These are phyloP conservation scores for Setipinna tenuifilis DNA, from an alignment of 2,797 vertebrate genomes.

Conservation along the genomic window DNA sequence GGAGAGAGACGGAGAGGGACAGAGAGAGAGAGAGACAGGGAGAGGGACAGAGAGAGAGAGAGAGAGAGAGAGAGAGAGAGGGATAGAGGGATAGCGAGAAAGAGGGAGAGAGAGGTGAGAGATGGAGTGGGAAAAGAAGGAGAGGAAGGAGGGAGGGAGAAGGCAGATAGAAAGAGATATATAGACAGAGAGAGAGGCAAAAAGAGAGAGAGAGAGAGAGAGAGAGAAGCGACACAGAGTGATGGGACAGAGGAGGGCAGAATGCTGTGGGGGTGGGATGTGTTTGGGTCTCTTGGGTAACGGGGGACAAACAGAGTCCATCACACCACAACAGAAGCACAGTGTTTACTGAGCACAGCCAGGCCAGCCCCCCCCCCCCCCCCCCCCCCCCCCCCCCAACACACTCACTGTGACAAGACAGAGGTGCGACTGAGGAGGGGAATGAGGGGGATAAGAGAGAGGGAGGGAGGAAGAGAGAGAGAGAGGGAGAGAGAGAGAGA, in stretches of 20 bases:
- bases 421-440: neutral
- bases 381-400: neutral
- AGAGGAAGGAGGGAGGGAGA: neutral
- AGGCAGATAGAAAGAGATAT: slow-evolving; percentile 18
- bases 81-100: neutral
- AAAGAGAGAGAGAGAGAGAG: neutral
- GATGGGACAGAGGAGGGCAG: neutral
- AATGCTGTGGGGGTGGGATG: neutral
- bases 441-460: neutral
- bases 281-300: slow-evolving; percentile 8
- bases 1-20: too few relatives aligned
- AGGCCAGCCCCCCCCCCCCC: neutral
- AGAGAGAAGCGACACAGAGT: neutral
- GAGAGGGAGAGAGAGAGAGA: neutral
- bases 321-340: neutral
- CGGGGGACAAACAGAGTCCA: slow-evolving; percentile 4
- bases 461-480: neutral
- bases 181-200: neutral
- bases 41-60: too few relatives aligned
- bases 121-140: neutral
- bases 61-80: neutral
- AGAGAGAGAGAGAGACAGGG: too few relatives aligned
- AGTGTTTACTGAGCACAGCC: slow-evolving; percentile 1
- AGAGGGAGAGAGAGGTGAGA: neutral
- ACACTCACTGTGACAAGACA: neutral